phyloP scores from a whole-genome alignment of 2,797 vertebrate species.

The Chloroceryle inda region DNA sequence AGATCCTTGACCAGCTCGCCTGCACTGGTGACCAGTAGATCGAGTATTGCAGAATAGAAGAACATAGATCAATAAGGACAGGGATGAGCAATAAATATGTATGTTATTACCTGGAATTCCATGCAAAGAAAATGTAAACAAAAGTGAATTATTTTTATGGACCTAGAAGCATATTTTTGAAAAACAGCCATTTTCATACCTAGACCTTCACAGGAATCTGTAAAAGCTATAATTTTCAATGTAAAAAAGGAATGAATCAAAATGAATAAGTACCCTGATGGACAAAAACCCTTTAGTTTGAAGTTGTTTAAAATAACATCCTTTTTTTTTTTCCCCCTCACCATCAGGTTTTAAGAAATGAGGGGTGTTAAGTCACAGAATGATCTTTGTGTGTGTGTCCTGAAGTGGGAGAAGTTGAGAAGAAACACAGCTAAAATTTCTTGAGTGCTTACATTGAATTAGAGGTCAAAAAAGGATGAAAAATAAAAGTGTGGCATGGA shows the following conservation, averaged over 20 bases:
- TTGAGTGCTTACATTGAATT: slow-evolving; percentile 49
- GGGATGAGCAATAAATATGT: background rate
- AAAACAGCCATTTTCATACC: slow-evolving; percentile 7
- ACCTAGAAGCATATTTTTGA: background rate
- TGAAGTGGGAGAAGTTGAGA: slow-evolving; percentile 33
- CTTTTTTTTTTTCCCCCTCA: background rate
- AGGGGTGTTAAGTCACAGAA: slow-evolving; percentile 26
- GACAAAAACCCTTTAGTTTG: slow-evolving; percentile 28
- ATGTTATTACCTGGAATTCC: background rate
- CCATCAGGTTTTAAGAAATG: slow-evolving; percentile 33
- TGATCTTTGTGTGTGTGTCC: slow-evolving; percentile 62
- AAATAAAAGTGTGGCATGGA: slow-evolving; percentile 38
- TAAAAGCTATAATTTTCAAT: slow-evolving; percentile 62
- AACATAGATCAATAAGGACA: background rate
- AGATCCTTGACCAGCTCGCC: too few relatives aligned
- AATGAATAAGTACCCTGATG: slow-evolving; percentile 14
- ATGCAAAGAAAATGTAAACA: background rate
- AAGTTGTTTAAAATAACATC: slow-evolving; percentile 62
- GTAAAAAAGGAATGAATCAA: slow-evolving; percentile 42
- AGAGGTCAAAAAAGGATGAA: slow-evolving; percentile 60
- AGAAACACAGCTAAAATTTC: slow-evolving; percentile 58
- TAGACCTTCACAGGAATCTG: slow-evolving; percentile 4
- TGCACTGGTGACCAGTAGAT: too few relatives aligned
- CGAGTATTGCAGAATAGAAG: background rate
- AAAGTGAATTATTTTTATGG: slow-evolving; percentile 27